These are phyloP conservation scores for Danio rerio DNA, from an alignment of 2,113 vertebrate genomes.

Conservation along the genomic window DNA sequence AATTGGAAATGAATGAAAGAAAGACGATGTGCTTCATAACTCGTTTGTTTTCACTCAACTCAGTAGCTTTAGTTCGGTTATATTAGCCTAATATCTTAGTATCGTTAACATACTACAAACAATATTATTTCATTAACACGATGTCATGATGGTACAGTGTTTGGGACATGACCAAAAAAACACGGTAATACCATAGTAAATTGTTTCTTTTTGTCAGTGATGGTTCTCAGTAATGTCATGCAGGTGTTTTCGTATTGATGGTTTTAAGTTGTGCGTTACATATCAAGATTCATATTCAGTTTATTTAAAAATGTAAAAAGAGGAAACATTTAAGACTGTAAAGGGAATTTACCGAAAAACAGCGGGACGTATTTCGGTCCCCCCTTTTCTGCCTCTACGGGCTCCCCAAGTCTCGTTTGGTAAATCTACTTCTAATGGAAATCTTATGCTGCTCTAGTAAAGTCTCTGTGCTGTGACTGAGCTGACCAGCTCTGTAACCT, in stretches of 20 bases:
- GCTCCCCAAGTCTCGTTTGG: constrained; percentile 32
- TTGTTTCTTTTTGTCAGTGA: no score
- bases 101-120: neutral
- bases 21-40: neutral
- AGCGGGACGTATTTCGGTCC: no score
- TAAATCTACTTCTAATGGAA: constrained; percentile 14
- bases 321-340: no score
- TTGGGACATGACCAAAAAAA: neutral
- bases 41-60: neutral
- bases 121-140: neutral
- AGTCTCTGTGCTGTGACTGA: neutral
- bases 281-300: no score
- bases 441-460: constrained; percentile 16
- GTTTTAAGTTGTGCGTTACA: no score
- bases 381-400: neutral
- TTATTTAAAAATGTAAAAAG: no score
- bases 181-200: neutral
- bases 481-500: constrained; percentile 10
- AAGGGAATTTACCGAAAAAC: no score
- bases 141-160: neutral
- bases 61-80: neutral
- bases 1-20: neutral
- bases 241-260: no score
- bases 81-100: neutral
- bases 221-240: no score